Evolutionary conservation across 64 coral and sea anemone species (phyloP).

Genomic region (Hydrozoanthus tunicans): DNA sequence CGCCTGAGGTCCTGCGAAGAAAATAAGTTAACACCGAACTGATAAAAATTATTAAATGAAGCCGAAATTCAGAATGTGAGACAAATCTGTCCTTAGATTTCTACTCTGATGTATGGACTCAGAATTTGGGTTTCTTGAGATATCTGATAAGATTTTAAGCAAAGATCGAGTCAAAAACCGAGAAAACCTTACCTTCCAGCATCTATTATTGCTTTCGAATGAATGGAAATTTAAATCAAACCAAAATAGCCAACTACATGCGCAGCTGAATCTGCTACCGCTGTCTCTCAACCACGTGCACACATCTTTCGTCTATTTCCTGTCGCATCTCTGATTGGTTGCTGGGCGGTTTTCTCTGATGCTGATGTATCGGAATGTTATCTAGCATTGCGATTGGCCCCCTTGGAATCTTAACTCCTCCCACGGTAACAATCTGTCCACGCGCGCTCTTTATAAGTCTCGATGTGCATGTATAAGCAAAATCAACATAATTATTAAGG

Average conservation of each 20-base stretch:
- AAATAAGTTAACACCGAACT: slow-evolving; percentile 36
- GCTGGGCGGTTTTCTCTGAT: slow-evolving; percentile 61
- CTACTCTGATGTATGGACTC: neutral
- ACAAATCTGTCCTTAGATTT: neutral
- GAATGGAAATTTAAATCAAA: slow-evolving; percentile 73
- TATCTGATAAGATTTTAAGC: neutral
- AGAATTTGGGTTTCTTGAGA: neutral
- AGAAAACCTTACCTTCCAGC: slow-evolving; percentile 25
- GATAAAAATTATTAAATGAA: slow-evolving; percentile 24
- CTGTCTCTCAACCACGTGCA: slow-evolving; percentile 80
- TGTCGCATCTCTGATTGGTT: slow-evolving; percentile 84
- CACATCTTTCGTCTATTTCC: slow-evolving; percentile 66
- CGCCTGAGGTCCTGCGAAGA: slow-evolving; percentile 25
- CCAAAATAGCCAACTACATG: slow-evolving; percentile 64
- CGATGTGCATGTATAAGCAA: slow-evolving; percentile 25
- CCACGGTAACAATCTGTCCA: slow-evolving; percentile 43
- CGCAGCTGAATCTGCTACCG: slow-evolving; percentile 55
- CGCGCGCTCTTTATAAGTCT: slow-evolving; percentile 37
- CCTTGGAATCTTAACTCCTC: slow-evolving; percentile 19
- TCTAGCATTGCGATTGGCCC: slow-evolving; percentile 56
- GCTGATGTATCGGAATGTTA: slow-evolving; percentile 77
- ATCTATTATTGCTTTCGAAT: slow-evolving; percentile 51
- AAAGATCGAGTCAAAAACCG: neutral
- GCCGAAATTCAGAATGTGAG: neutral
- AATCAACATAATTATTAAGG: slow-evolving; percentile 58